A percentile compares a stretch with the other conserved stretches of the same genome.
These are phyloP conservation scores for Labeo calbasu DNA, from an alignment of 2,797 vertebrate genomes.

Conservation along the genomic window DNA sequence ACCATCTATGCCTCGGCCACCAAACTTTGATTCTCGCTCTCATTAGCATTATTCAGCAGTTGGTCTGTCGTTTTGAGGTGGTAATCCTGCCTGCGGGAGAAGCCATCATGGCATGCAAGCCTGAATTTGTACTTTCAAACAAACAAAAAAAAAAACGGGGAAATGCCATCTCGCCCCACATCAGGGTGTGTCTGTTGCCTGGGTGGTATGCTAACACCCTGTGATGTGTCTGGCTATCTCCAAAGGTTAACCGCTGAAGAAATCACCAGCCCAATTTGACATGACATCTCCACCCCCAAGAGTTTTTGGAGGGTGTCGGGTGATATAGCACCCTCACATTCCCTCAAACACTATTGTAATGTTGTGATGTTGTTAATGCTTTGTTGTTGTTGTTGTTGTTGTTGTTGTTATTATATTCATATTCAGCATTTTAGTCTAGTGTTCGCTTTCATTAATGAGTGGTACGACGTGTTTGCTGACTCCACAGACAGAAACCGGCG, in stretches of 20 bases:
- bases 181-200: conserved; percentile 21
- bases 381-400: background rate
- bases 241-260: conserved; percentile 71
- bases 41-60: conserved; percentile 72
- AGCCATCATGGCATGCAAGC: conserved; percentile 15
- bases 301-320: conserved; percentile 59
- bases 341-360: background rate
- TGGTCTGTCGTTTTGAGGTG: conserved; percentile 33
- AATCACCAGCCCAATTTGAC: conserved; percentile 62
- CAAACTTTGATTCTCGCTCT: conserved; percentile 68
- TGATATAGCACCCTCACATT: conserved; percentile 35
- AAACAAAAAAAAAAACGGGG: background rate
- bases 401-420: background rate
- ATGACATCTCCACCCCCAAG: conserved; percentile 56
- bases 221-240: conserved; percentile 61
- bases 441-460: background rate
- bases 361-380: background rate
- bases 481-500: background rate
- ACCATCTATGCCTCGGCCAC: conserved; percentile 56
- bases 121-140: conserved; percentile 12
- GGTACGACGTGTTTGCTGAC: conserved; percentile 16
- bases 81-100: conserved; percentile 20
- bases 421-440: background rate
- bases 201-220: conserved; percentile 29
- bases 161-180: conserved; percentile 27